Percentiles rank a stretch among this genome's conserved stretches.
phyloP scores from a whole-genome alignment of 2,797 vertebrate genomes.

The Alexandromys oeconomus region DNA sequence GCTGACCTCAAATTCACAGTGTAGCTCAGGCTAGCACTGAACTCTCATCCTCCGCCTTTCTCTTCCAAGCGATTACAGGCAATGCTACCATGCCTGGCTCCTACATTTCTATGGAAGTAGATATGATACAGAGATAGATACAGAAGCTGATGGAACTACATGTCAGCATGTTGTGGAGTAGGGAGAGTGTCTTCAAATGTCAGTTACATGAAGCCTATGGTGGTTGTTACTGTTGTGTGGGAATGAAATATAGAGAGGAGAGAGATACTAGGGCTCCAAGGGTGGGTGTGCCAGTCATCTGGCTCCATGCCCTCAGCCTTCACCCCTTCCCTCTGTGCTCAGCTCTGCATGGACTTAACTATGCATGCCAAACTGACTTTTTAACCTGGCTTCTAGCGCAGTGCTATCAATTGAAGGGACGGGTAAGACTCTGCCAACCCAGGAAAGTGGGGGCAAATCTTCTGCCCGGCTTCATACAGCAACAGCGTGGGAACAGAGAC shows the following conservation, averaged over 20 bases:
- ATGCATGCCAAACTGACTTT: background rate
- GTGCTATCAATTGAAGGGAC: background rate
- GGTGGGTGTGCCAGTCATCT: background rate
- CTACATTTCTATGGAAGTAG: background rate
- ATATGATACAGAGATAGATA: background rate
- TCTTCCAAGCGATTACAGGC: background rate
- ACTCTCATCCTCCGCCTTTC: background rate
- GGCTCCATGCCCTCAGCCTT: background rate
- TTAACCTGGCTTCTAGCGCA: background rate
- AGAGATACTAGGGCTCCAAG: background rate
- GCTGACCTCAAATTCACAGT: background rate
- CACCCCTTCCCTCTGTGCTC: background rate
- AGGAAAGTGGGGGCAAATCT: background rate
- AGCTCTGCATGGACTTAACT: background rate
- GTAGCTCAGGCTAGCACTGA: background rate
- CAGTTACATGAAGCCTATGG: background rate
- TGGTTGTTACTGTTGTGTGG: background rate
- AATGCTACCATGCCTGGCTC: background rate
- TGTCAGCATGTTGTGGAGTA: background rate
- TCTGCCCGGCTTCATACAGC: background rate
- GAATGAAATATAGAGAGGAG: background rate
- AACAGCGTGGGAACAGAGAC: background rate
- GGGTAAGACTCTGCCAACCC: background rate
- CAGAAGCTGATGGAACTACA: background rate
- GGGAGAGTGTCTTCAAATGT: background rate